Base-by-base conservation (phyloP, 92 coral and sea anemone genomes). In the Epizoanthus illoricatus region DNA sequence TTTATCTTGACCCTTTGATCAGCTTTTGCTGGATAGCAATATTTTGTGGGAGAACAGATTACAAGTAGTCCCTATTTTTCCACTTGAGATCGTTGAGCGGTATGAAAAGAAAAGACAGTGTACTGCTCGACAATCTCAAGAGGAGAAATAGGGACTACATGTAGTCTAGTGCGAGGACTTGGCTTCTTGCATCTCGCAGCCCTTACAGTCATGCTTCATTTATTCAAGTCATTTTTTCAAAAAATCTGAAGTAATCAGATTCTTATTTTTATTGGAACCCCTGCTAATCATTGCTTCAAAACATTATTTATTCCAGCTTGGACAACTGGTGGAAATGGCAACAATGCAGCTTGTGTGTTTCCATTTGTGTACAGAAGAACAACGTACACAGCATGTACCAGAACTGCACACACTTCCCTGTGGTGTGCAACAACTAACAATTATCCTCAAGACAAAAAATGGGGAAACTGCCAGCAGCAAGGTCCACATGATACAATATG, bases 391-490 rank as follows among this genome's bases (percentile, higher is more conserved):
- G 20, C 78, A 16, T 94, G 98, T 73, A 95, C 90, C 36, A 86
- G 57, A 17, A 21, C n/a, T 0, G 65, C 40, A 15, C 98, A 87
- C 57, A 69, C 83, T 3, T 72, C 67, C n/a, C 71, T 40, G 4
- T 95, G 98, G 98, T 95, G 99, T 71, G 76, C 92, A 3, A 91
- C 93, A 40, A 96, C 98, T 17, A 79, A 41, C 8, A 87, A 84
- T 61, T 96, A 91, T 73, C 15, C 76, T n/a, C 24, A 0, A 17
- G 89, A 87, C 70, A 57, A 69, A 47, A 83, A 82, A 79, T 96
- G 99, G 99, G 99, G 99, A 55, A 93, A 93, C 87, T 96, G 99
- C 61, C 87, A 91, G 45, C 83, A 85, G 3, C 63, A 56, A 80
- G 92, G 98, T 94, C 83, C 55, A 5, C 10, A 47, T 28, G 33